Percentiles rank a stretch among this genome's conserved stretches.
phyloP scores from a whole-genome alignment of 1,140 invertebrate species.

The Orussus abietinus region DNA sequence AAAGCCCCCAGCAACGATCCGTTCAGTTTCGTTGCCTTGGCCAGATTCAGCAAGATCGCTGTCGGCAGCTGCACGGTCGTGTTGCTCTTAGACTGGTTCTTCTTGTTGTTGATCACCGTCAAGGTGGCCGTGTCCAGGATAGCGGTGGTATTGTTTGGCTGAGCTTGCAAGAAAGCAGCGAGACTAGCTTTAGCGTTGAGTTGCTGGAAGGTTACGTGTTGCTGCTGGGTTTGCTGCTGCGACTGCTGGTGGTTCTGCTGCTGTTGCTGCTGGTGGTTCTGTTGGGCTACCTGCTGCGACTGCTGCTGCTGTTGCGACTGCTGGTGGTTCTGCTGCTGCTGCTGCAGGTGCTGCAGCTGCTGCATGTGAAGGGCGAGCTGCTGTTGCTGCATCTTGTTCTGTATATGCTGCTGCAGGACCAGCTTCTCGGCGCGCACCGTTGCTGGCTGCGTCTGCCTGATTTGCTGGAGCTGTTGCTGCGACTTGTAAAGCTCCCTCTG shows the following conservation, averaged over 20 bases:
- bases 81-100: conserved; percentile 47
- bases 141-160: conserved; percentile 47
- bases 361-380: conserved; percentile 56
- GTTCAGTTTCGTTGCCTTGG: conserved; percentile 47
- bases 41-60: conserved; percentile 47
- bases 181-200: conserved; percentile 55
- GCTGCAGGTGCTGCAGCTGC: conserved; percentile 57
- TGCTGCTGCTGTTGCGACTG: conserved; percentile 31
- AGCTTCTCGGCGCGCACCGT: conserved; percentile 54
- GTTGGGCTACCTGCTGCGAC: conserved; percentile 31
- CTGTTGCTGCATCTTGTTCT: conserved; percentile 65
- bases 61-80: conserved; percentile 46
- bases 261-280: conserved; percentile 31
- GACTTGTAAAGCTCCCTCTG: conserved; percentile 76
- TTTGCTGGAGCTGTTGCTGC: conserved; percentile 69
- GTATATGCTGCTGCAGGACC: conserved; percentile 66
- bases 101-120: conserved; percentile 51
- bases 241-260: conserved; percentile 32
- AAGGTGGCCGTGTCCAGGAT: conserved; percentile 46
- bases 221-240: conserved; percentile 41
- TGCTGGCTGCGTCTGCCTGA: conserved; percentile 48
- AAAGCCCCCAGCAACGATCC: conserved; percentile 45
- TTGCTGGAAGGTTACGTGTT: conserved; percentile 48
- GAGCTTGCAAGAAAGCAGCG: conserved; percentile 54
- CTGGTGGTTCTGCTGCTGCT: conserved; percentile 46